Evolutionary conservation across 1,140 invertebrate species (phyloP).

Genomic region (Pentalonia nigronervosa): DNA sequence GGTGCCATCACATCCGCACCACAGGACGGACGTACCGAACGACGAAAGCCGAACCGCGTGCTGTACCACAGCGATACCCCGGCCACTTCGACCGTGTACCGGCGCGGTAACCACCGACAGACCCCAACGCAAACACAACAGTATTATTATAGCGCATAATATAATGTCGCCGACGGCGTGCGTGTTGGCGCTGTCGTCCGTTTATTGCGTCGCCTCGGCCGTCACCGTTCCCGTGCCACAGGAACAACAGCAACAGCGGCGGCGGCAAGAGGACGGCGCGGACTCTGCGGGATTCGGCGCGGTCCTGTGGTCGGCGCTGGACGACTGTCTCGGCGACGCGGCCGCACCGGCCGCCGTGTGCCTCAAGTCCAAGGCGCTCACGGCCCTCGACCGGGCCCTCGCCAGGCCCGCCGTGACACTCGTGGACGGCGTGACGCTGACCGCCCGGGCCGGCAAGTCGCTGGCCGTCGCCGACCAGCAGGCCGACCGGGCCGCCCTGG

Average conservation of each 20-base stretch:
- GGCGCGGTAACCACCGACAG: not conserved
- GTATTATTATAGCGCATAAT: no score
- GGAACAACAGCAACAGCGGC: not conserved
- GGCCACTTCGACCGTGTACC: not conserved
- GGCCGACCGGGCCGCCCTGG: not conserved
- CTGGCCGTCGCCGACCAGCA: not conserved
- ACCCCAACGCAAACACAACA: not conserved
- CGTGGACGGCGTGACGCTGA: not conserved
- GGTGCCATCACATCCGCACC: not conserved
- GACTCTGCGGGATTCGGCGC: not conserved
- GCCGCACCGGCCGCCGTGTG: not conserved
- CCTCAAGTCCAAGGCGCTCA: conserved; percentile 41
- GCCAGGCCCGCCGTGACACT: not conserved
- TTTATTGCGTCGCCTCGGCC: not conserved
- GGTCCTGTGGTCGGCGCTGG: conserved; percentile 25
- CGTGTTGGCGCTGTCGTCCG: not conserved
- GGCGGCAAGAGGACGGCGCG: not conserved
- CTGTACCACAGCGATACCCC: no score
- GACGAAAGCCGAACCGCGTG: not conserved
- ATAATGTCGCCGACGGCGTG: not conserved
- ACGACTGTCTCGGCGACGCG: conserved; percentile 29
- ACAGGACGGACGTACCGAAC: not conserved
- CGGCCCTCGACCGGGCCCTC: not conserved
- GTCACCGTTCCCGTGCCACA: no score
- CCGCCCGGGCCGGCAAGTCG: conserved; percentile 29